Evolutionary conservation across 2,888 invertebrate genomes (phyloP).

Genomic region (Tipula confusa): DNA sequence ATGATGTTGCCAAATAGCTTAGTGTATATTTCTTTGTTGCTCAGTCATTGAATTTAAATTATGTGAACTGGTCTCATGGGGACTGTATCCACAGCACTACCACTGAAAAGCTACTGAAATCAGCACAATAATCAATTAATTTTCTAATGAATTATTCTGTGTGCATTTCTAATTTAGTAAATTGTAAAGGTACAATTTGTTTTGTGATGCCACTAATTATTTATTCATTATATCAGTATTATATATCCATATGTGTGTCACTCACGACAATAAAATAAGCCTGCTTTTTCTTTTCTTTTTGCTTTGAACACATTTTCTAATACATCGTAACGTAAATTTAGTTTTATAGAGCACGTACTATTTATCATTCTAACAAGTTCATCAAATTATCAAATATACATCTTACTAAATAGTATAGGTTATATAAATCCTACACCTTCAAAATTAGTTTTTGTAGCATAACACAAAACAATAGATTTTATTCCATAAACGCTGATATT

Average conservation of each 20-base stretch:
- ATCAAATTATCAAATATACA: background rate
- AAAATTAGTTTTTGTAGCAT: background rate
- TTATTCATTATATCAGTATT: no score
- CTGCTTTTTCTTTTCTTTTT: background rate
- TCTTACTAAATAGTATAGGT: background rate
- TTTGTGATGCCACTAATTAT: background rate
- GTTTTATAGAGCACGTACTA: background rate
- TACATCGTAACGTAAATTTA: no score
- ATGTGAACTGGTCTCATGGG: background rate
- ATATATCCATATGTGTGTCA: background rate
- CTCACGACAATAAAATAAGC: background rate
- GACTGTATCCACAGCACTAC: background rate
- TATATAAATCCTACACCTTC: background rate
- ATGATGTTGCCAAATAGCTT: background rate
- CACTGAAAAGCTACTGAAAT: background rate
- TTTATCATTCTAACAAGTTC: background rate
- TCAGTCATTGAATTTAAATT: background rate
- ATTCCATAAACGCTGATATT: background rate
- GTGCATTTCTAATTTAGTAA: background rate
- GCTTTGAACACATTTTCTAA: background rate
- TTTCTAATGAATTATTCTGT: background rate
- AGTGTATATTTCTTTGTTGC: background rate
- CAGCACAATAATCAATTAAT: background rate
- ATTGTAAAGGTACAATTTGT: background rate
- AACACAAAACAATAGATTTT: background rate